Conservation (phyloP, 1,140 invertebrate genomes). For the Homalodisca vitripennis region DNA sequence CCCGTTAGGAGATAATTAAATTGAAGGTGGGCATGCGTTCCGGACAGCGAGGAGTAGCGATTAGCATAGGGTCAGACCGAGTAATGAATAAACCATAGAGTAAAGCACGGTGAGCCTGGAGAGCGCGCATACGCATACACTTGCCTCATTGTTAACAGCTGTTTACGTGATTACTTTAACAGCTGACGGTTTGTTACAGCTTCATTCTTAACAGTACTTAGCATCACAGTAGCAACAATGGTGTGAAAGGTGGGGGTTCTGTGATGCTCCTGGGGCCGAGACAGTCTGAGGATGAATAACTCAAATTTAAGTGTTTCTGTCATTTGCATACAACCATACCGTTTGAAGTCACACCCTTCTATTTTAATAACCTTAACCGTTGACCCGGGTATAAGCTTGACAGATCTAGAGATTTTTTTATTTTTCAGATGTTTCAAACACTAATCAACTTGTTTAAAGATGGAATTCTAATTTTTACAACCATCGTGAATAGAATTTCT, state of each 20-base stretch:
- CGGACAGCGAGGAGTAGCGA: background rate
- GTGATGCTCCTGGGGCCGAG: background rate
- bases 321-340: too few relatives aligned
- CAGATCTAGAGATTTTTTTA: too few relatives aligned
- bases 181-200: background rate
- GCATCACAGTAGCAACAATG: conserved; percentile 12
- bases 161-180: background rate
- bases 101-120: background rate
- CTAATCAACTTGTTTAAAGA: too few relatives aligned
- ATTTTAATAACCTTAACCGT: too few relatives aligned
- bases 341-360: too few relatives aligned
- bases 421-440: too few relatives aligned
- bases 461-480: too few relatives aligned
- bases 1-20: conserved; percentile 25
- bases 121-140: background rate
- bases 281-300: conserved; percentile 16
- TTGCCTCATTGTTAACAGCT: conserved; percentile 16
- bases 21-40: conserved; percentile 21
- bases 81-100: conserved; percentile 22
- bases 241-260: background rate
- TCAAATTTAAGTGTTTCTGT: conserved; percentile 8
- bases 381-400: too few relatives aligned
- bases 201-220: background rate
- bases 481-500: too few relatives aligned
- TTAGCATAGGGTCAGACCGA: conserved; percentile 14